A percentile compares a stretch with the other conserved stretches of the same genome.
Conservation (phyloP, 2,797 vertebrate genomes). For the Ctenochaetus hawaiiensis region DNA sequence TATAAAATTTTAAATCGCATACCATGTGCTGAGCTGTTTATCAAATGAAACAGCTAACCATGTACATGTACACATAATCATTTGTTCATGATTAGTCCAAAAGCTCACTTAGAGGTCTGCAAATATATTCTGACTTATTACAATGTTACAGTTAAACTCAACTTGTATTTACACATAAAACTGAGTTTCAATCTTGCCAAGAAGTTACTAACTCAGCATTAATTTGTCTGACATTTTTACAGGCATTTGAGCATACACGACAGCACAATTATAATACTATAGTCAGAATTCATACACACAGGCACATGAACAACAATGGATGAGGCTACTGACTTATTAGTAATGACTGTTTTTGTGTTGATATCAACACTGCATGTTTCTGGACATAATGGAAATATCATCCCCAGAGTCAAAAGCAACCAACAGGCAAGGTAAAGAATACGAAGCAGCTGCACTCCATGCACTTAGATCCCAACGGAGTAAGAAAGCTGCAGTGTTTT, state of each 20-base stretch:
- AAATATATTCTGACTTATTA: not conserved
- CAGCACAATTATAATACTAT: not conserved
- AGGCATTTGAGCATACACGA: not conserved
- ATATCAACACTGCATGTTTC: too few species aligned
- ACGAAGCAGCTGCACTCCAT: too few species aligned
- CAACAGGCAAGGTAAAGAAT: too few species aligned
- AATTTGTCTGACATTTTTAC: not conserved
- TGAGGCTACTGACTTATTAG: too few species aligned
- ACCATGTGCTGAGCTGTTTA: not conserved
- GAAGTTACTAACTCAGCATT: not conserved
- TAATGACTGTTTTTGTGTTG: too few species aligned
- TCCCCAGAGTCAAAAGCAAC: too few species aligned
- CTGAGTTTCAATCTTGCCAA: not conserved
- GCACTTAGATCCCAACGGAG: too few species aligned
- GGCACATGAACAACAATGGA: too few species aligned
- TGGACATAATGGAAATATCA: too few species aligned
- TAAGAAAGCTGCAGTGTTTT: too few species aligned
- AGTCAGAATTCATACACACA: too few species aligned
- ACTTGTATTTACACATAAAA: not conserved
- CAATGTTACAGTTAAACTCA: not conserved
- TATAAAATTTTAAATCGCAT: not conserved
- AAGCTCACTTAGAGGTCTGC: not conserved
- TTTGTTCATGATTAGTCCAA: not conserved
- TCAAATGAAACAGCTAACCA: too few species aligned
- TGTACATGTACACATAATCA: not conserved